Evolutionary conservation across 2,797 vertebrate genomes (phyloP), one percentile per base, ranked within the genome.

Genomic region (Muraenolepis orangiensis): DNA sequence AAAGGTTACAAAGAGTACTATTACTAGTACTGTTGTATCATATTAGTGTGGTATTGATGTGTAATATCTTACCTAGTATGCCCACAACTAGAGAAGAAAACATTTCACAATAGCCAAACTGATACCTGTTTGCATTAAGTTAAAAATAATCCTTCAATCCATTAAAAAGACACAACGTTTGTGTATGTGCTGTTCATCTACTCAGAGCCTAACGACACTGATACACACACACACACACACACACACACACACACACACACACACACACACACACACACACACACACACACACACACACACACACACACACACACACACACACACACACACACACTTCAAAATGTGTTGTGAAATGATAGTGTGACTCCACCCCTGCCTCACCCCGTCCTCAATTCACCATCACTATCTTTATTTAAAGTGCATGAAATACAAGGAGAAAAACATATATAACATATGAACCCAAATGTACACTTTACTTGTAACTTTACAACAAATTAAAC

Each of bases 331-430:
- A 57, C 42, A 66, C 38, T 16, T 4, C 78, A 29, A 87, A 79
- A 86, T 72, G 78, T 91, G 90, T 79, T 72, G 46, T 64, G 7
- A 71, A 80, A 87, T 91, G 92, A 92, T 92, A 91, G 64, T n/a
- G 76, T 34, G 30, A 14, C 1, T 18, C 31, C 28, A 28, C 74
- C 68, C 81, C 86, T 69, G 85, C 79, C 67, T 74, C 77, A 42
- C 77, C 79, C 76, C 73, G n/a, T 61, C n/a, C 51, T 26, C 3
- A 61, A 20, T 26, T 61, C 51, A 61, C n/a, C 51, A 23, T 61
- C n/a, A 61, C 23, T 12, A 51, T n/a, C 46, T 38, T 38, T 5
- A n/a, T 8, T 23, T 23, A 61, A 26, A 61, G 51, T 61, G 8
- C 51, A 10, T 23, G n/a, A 26, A 61, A 61, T 10, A 12, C n/a